Conservation (phyloP, 1,140 invertebrate species). For the Drosophila tsacasi region DNA sequence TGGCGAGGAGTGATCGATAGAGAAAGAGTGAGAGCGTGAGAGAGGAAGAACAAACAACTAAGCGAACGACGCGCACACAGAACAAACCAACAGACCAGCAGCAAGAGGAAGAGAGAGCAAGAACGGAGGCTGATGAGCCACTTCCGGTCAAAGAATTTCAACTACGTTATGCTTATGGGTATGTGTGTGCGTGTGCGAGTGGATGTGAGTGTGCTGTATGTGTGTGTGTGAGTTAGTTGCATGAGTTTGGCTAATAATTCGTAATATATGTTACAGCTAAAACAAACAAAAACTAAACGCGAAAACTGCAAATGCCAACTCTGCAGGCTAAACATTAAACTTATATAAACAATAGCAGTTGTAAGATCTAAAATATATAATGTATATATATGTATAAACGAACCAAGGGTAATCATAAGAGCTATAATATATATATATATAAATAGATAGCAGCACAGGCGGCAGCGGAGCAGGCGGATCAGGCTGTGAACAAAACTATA, state of each 20-base stretch:
- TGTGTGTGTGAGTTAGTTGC: conserved; percentile 59
- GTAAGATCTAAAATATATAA: conserved; percentile 58
- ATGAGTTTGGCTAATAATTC: conserved; percentile 80
- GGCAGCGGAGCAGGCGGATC: conserved; percentile 74
- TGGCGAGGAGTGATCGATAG: conserved; percentile 27
- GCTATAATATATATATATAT: conserved; percentile 54
- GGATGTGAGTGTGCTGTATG: conserved; percentile 25
- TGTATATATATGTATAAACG: conserved; percentile 62
- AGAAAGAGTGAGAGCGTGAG: conserved; percentile 38
- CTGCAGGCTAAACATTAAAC: conserved; percentile 73
- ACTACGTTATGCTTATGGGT: conserved; percentile 50
- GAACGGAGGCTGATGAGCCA: conserved; percentile 66
- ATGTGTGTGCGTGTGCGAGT: conserved; percentile 6
- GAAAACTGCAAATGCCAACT: conserved; percentile 46
- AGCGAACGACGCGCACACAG: conserved; percentile 54
- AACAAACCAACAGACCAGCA: conserved; percentile 34
- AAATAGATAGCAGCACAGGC: conserved; percentile 75
- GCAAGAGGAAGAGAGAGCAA: conserved; percentile 52
- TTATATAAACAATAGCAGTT: conserved; percentile 72
- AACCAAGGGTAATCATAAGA: conserved; percentile 69
- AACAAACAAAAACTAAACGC: conserved; percentile 65
- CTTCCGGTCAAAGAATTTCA: conserved; percentile 62
- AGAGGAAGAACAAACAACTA: conserved; percentile 43
- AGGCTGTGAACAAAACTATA: conserved; percentile 82
- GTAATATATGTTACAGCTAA: conserved; percentile 65